These are phyloP conservation scores for Lagorchestes hirsutus DNA, from an alignment of 2,797 vertebrate species.

Conservation along the genomic window DNA sequence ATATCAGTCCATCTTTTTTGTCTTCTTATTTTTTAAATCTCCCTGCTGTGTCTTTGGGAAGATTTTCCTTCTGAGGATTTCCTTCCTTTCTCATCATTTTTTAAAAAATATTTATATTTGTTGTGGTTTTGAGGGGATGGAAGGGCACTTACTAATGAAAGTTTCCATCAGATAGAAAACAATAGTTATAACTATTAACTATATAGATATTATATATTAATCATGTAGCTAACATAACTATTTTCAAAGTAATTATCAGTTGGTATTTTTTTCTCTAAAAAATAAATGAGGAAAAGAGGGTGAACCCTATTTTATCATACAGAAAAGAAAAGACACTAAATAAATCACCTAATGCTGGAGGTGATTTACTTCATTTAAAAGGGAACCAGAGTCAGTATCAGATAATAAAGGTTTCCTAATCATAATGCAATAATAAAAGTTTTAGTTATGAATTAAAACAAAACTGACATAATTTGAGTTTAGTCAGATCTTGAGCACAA, in stretches of 20 bases:
- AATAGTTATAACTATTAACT: no score
- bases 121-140: neutral
- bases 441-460: constrained; percentile 44
- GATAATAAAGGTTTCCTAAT: constrained; percentile 45
- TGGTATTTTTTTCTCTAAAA: neutral
- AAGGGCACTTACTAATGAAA: neutral
- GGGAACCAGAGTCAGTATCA: constrained; percentile 9
- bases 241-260: neutral
- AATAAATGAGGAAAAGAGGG: neutral
- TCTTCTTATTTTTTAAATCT: neutral
- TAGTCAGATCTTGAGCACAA: neutral
- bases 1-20: neutral
- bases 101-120: neutral
- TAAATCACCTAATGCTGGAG: constrained; percentile 21
- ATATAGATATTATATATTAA: neutral
- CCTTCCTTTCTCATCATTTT: neutral
- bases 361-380: constrained; percentile 4
- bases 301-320: constrained; percentile 37
- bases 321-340: constrained; percentile 52
- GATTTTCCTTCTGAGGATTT: neutral
- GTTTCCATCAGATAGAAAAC: neutral
- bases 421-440: constrained; percentile 6
- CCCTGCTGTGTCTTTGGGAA: neutral
- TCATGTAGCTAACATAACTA: neutral
- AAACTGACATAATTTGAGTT: constrained; percentile 12